These are phyloP conservation scores for Spea hammondii DNA, from an alignment of 2,797 vertebrate species.

Conservation along the genomic window DNA sequence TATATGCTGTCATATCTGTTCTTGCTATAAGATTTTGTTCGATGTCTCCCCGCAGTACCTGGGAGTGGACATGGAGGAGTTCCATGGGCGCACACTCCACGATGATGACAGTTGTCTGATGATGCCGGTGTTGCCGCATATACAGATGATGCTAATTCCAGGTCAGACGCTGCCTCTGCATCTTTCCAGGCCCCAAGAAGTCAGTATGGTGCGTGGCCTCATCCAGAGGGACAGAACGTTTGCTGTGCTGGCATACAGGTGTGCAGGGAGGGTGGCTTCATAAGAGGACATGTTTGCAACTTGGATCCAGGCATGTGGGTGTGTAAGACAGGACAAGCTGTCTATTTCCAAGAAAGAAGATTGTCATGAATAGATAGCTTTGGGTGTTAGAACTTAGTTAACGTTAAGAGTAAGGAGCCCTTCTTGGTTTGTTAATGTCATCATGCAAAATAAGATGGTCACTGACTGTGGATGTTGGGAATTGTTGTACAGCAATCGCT, in stretches of 20 bases:
- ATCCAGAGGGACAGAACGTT: constrained; percentile 95
- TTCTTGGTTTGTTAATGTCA: no score
- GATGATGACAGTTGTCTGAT: constrained; percentile 94
- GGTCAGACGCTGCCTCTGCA: constrained; percentile 94
- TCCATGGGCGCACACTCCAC: constrained; percentile 90
- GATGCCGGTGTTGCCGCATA: constrained; percentile 88
- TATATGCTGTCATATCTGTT: not conserved
- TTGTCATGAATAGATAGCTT: no score
- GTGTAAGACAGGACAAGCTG: no score
- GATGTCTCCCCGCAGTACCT: constrained; percentile 76
- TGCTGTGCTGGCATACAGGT: constrained; percentile 95
- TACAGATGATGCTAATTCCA: constrained; percentile 88
- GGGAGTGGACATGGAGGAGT: constrained; percentile 97
- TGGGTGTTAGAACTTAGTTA: no score
- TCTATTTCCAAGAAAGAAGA: no score
- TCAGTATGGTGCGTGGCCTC: constrained; percentile 94
- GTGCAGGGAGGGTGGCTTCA: constrained; percentile 30
- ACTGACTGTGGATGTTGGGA: no score
- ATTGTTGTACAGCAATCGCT: no score
- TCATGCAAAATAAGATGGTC: no score
- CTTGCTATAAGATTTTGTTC: not conserved
- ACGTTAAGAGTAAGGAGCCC: no score
- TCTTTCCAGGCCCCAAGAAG: constrained; percentile 92
- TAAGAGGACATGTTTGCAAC: not conserved
- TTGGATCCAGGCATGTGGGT: not conserved